Evolutionary conservation across 2,797 vertebrate species (phyloP), one percentile per base, ranked within the genome.

Genomic region (Poliocrania exsul): DNA sequence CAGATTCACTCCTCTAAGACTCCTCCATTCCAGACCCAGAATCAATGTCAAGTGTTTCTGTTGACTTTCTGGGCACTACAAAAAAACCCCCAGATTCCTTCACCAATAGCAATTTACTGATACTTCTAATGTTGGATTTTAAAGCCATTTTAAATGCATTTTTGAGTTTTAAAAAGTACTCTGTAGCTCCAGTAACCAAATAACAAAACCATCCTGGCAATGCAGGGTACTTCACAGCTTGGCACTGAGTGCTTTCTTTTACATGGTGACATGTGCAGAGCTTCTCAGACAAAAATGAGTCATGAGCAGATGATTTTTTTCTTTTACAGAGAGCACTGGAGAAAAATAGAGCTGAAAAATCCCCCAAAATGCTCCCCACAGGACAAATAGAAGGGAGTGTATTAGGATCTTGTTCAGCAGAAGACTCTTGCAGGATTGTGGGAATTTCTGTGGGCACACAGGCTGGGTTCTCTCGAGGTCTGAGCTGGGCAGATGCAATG

Each of bases 281-380:
- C 88, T 90, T 93, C 78, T 92, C 92, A 95, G 90, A 90, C 78
- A 77, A 62, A 90, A 92, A 88, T 85, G 81, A 93, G 81, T 96
- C 90, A 64, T 29, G 47, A 82, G 75, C 53, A 72, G 91, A 87
- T 31, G 11, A 51, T 37, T 72, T 84, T 46, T 54, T 58, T 51
- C 37, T 53, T 81, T 89, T 75, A 33, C 64, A 72, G 72, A 86
- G 47, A 74, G 49, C n/a, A 19, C 1, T 67, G 65, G 73, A 25
- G 54, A 49, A 83, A 85, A 92, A 44, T 9, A 74, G 88, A 84
- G 47, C 74, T 62, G 57, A 58, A 81, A 80, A 85, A 85, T 81
- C 78, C 35, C 31, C 25, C 23, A 89, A 75, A 75, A 78, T 75
- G n/a, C 77, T 88, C 61, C 47, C 40, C 21, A 35, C n/a, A 42